Evolutionary conservation across 2,797 vertebrate species (phyloP), one percentile per base, ranked within the genome.

Genomic region (Tachyglossus aculeatus): DNA sequence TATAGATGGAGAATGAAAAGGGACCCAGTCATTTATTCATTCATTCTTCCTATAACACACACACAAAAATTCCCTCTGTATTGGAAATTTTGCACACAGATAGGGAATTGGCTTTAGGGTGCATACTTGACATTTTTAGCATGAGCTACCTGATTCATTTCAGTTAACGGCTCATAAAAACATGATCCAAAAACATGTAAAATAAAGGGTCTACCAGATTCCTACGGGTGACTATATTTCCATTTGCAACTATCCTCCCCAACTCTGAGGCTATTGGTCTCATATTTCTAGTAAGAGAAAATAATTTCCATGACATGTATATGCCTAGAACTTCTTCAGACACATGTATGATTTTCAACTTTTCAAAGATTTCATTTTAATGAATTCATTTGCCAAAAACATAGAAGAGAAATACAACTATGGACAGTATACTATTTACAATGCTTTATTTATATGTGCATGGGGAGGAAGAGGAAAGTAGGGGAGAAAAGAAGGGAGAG

Each of bases 241-340:
- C 27, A 44, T 53, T 71, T 71, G 22, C 60, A 40, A 34, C 11
- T 5, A 71, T 31, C 11, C 2, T 11, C 9, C 52, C n/a, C 10
- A 40, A n/a, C 18, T 38, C 55, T 54, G 21, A 71, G 66, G 48
- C 52, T 31, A 81, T 29, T 74, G 54, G 22, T 51, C 65, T 48
- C 67, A 52, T 70, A 51, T 24, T 54, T 19, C 52, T 50, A 19
- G 33, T 52, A 27, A 10, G 48, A 57, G 57, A 60, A 66, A 68
- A 81, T n/a, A n/a, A n/a, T n/a, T n/a, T n/a, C n/a, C n/a, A n/a
- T n/a, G n/a, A n/a, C n/a, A n/a, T n/a, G n/a, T n/a, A 3, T 33
- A 52, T 57, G 16, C 38, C 54, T 18, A 22, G 48, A 74, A 74
- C 48, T 69, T 72, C 31, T 8, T 45, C 33, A 7, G 24, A 69